A percentile compares a stretch with the other conserved stretches of the same genome.
Conservation (phyloP, 2,797 vertebrate genomes). For the Pygocentrus nattereri region DNA sequence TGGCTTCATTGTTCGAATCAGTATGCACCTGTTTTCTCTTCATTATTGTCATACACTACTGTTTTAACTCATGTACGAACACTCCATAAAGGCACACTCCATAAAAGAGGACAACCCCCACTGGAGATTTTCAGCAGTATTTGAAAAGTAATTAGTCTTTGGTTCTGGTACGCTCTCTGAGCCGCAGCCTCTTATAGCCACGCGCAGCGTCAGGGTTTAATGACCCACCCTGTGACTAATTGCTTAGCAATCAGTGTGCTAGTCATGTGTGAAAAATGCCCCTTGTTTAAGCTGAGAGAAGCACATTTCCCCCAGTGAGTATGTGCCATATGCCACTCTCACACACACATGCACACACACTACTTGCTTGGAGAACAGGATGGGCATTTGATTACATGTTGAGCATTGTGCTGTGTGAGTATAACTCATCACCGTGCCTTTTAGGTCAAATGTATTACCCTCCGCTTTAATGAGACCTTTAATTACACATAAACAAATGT, state of each 20-base stretch:
- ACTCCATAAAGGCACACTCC: slow-evolving; percentile 26
- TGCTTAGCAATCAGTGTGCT: slow-evolving; percentile 65
- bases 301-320: slow-evolving; percentile 38
- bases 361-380: slow-evolving; percentile 37
- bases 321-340: slow-evolving; percentile 26
- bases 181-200: slow-evolving; percentile 35
- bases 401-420: slow-evolving; percentile 42
- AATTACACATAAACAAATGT: slow-evolving; percentile 60
- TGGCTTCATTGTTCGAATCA: neutral
- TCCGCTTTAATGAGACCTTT: slow-evolving; percentile 54
- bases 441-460: slow-evolving; percentile 61
- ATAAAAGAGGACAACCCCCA: slow-evolving; percentile 37
- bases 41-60: slow-evolving; percentile 14
- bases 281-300: slow-evolving; percentile 43
- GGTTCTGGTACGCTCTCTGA: slow-evolving; percentile 28
- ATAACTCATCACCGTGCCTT: slow-evolving; percentile 37
- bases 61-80: slow-evolving; percentile 24
- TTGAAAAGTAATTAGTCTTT: slow-evolving; percentile 50
- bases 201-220: slow-evolving; percentile 54
- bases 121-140: slow-evolving; percentile 40
- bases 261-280: slow-evolving; percentile 65
- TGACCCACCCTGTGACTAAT: slow-evolving; percentile 68
- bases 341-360: slow-evolving; percentile 14
- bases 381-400: slow-evolving; percentile 55
- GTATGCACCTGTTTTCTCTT: slow-evolving; percentile 12